Evolutionary conservation across 1,140 invertebrate species (phyloP), one percentile per base, ranked within the genome.

Genomic region (Leucophenga varia): DNA sequence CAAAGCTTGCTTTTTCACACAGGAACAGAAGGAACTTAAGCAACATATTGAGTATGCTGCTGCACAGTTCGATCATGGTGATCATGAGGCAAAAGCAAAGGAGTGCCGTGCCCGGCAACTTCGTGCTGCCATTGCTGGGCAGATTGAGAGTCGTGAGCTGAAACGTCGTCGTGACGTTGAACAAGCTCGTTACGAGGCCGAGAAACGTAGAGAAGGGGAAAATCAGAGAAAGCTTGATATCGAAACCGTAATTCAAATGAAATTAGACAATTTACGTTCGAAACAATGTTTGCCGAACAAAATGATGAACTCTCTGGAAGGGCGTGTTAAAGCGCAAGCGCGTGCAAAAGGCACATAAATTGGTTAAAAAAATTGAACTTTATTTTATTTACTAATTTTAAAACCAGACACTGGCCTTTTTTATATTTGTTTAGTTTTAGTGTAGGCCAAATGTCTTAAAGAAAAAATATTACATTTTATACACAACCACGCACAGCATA

Each of bases 191-290:
- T 13, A 67, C 18, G 43, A 39, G 8, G 41, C 49, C 20, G 63
- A 63, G 0, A 21, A 39, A 7, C 19, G 25, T 0, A 19, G 47
- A 0, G 45, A 34, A 0, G 28, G 47, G n/a, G 59, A 67, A 38
- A 31, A 31, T 3, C 48, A 49, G 28, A 45, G 64, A 2, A 64
- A 67, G 12, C 52, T 54, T 20, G 63, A 67, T 39, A 63, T 67
- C 35, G 64, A 67, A 14, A 59, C 53, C 41, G 63, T 67, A 2
- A 67, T 67, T 20, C 38, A 45, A 2, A 63, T 67, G 0, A 63
- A 67, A 16, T 34, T 67, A 21, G 49, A 63, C 32, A 63, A 67
- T 13, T 40, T 67, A 19, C 40, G 49, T 13, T 49, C 50, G 3
- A 64, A 55, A 3, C 46, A 47, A 5, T 68, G 59, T 18, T 19